Evolutionary conservation across 2,113 vertebrate genomes (phyloP), one percentile per base, ranked within the genome.

Genomic region (Sprattus sprattus): DNA sequence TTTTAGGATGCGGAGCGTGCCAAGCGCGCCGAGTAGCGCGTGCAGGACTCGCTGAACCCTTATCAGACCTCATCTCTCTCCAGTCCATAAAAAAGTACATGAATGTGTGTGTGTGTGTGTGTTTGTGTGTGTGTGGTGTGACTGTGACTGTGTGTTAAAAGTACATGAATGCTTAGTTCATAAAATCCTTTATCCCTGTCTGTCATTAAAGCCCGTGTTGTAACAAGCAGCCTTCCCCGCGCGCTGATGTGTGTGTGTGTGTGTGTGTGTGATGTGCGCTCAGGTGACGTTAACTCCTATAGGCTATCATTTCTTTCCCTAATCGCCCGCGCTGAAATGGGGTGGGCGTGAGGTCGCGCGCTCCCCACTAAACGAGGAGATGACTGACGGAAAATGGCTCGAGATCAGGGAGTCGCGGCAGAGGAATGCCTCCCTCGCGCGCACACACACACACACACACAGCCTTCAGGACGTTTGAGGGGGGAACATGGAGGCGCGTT

Each of bases 341-440:
- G 71, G 57, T 81, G 80, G 44, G 83, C 83, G 54, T 39, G 25
- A 82, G 83, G 81, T 39, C 15, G 54, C 57, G 44, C 81, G 46
- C 60, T 60, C 39, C 82, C 54, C 22, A 44, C 81, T 60, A 84
- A 47, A 67, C 81, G 54, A 39, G 39, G 20, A 84, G 45, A 45
- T 88, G 84, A 88, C 82, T 84, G 82, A 86, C 83, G 20, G 84
- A 67, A 87, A 49, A 87, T 25, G 25, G 80, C 32, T 81, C 47
- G 39, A 85, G 87, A 87, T 83, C 75, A 78, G 75, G 18, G 32
- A 67, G 64, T 67, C 64, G 64, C 64, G n/a, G 64, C 64, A 67
- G 7, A 81, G 67, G 47, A 86, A 83, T 80, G 83, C 50, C 28
- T 57, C 67, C 60, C 60, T 84, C n/a, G 64, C 64, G 64, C 64